Conservation (phyloP, 2,797 vertebrate species). For the Schizopygopsis pylzovi region DNA sequence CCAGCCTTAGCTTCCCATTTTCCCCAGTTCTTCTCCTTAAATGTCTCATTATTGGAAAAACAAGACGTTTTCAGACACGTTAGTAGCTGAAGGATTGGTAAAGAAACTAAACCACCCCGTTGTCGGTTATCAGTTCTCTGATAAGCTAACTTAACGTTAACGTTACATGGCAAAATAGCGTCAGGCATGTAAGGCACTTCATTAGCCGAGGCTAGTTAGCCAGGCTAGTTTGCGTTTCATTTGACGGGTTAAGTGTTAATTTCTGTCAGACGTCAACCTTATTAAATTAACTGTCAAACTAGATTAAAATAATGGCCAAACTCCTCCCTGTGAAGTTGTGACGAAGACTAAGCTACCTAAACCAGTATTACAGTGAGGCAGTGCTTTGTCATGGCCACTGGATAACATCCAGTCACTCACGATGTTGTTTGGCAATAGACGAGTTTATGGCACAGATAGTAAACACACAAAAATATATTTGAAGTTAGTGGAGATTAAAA, state of each 20-base stretch:
- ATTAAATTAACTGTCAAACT: neutral
- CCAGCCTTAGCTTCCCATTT: slow-evolving; percentile 13
- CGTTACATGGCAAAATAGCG: neutral
- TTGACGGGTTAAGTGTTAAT: neutral
- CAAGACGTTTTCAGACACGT: neutral
- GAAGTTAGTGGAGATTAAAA: neutral
- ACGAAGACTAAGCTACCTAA: neutral
- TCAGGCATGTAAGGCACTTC: slow-evolving; percentile 27
- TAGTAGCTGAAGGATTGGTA: neutral
- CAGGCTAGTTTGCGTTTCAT: slow-evolving; percentile 12
- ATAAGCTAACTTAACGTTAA: neutral
- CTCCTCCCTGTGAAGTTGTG: neutral
- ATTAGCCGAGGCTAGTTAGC: slow-evolving; percentile 49
- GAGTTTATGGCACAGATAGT: neutral
- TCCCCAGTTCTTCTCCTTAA: neutral
- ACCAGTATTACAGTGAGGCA: slow-evolving; percentile 40
- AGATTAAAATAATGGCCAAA: neutral
- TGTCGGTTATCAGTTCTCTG: slow-evolving; percentile 10
- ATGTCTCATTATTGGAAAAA: neutral
- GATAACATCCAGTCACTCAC: slow-evolving; percentile 56
- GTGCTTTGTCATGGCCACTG: slow-evolving; percentile 71
- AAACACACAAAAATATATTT: neutral
- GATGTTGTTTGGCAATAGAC: slow-evolving; percentile 27
- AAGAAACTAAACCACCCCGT: neutral
- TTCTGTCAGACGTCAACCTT: neutral